Percentiles rank a stretch among this genome's conserved stretches.
Evolutionary conservation across 2,113 vertebrate species (phyloP).

Genomic region (Xenopus borealis): DNA sequence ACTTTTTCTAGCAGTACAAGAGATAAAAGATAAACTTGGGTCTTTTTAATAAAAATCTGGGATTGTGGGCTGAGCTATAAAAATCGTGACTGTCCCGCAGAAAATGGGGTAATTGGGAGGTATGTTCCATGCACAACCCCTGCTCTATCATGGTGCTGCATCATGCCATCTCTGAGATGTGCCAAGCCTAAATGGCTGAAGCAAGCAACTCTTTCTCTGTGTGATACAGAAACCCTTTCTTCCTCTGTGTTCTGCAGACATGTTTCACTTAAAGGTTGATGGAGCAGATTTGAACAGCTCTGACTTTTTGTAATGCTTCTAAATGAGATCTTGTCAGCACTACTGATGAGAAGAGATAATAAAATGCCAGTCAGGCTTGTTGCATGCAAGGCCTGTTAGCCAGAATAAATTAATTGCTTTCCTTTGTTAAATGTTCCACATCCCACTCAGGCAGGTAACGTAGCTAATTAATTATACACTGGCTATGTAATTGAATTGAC

Average conservation of each 20-base stretch:
- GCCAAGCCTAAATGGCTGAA: no score
- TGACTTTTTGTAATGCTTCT: conserved; percentile 32
- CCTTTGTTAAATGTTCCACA: conserved; percentile 35
- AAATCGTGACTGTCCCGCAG: no score
- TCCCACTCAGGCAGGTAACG: conserved; percentile 32
- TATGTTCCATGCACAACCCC: no score
- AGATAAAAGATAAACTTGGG: no score
- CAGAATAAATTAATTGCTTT: conserved; percentile 43
- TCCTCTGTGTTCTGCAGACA: not conserved
- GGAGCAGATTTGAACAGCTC: conserved; percentile 31
- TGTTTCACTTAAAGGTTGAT: conserved; percentile 9
- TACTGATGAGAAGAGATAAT: conserved; percentile 19
- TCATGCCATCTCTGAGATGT: no score
- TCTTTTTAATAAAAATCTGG: no score
- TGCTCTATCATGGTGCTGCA: no score
- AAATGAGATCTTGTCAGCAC: conserved; percentile 38
- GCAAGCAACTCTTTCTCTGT: no score
- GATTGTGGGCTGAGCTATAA: no score
- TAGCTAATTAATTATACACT: conserved; percentile 32
- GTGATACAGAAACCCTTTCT: not conserved
- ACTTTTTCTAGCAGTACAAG: no score
- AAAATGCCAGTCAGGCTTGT: conserved; percentile 26
- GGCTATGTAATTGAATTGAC: conserved; percentile 2
- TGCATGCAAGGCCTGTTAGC: conserved; percentile 24
- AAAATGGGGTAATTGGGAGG: no score